Evolutionary conservation across 2,113 vertebrate species (phyloP).

Genomic region (Zosterops japonicus): DNA sequence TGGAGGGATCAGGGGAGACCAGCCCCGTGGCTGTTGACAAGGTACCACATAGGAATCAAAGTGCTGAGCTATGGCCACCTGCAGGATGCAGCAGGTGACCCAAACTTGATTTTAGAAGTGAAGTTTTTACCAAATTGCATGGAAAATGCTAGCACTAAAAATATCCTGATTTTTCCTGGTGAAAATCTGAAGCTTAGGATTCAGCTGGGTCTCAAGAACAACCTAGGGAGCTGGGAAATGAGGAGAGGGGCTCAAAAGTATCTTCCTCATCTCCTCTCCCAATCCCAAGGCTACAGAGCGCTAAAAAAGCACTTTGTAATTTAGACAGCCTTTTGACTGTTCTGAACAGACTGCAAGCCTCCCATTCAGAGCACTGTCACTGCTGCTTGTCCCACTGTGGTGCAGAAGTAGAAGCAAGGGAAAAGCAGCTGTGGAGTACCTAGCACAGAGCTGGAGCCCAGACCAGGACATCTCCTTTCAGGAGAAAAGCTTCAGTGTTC

Average conservation of each 20-base stretch:
- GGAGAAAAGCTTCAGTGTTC: neutral
- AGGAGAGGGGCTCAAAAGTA: neutral
- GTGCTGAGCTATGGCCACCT: neutral
- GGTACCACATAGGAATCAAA: neutral
- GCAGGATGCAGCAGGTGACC: neutral
- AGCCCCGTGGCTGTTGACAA: rapidly evolving
- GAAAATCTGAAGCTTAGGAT: neutral
- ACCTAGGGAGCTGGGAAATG: neutral
- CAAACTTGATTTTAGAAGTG: neutral
- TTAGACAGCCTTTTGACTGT: neutral
- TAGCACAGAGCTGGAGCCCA: neutral
- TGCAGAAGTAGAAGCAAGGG: neutral
- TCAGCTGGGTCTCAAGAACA: neutral
- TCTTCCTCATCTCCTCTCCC: neutral
- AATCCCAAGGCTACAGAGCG: neutral
- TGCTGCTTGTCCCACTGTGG: neutral
- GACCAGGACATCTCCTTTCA: neutral
- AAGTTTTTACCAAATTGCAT: neutral
- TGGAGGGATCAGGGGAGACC: neutral
- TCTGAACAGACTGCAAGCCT: neutral
- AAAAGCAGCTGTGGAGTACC: neutral
- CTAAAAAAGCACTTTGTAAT: neutral
- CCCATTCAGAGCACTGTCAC: neutral
- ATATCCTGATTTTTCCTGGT: neutral
- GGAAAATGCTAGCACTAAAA: neutral